Percentiles rank a stretch among this genome's conserved stretches.
Conservation (phyloP, 2,888 invertebrate genomes). For the Eueremaeus valkanovi region DNA sequence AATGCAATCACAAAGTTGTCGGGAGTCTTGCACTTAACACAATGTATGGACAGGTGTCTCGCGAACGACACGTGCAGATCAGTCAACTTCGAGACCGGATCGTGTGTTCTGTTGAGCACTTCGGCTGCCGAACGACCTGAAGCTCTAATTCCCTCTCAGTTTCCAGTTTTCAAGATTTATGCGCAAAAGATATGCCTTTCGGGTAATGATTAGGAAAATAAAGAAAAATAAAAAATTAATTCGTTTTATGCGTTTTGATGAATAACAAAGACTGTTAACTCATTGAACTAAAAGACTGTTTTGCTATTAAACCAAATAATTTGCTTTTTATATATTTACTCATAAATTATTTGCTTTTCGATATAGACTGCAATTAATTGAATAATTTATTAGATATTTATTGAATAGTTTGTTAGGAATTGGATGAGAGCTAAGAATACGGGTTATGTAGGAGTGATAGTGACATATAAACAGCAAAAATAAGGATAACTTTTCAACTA, state of each 20-base stretch:
- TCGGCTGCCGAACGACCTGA: slow-evolving; percentile 72
- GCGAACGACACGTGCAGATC: slow-evolving; percentile 83
- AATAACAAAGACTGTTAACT: background rate
- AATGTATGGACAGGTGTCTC: slow-evolving; percentile 87
- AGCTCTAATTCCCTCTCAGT: slow-evolving; percentile 84
- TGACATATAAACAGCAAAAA: background rate
- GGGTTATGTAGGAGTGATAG: background rate
- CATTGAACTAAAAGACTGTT: background rate
- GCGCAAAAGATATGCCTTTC: slow-evolving; percentile 84
- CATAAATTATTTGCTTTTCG: background rate
- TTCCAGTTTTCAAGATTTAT: slow-evolving; percentile 92
- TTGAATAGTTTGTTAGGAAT: background rate
- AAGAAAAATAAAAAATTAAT: background rate
- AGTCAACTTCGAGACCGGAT: slow-evolving; percentile 90
- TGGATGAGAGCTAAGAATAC: background rate
- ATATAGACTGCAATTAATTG: background rate
- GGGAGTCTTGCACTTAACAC: slow-evolving; percentile 86
- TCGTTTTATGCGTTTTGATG: background rate
- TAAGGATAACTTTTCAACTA: background rate
- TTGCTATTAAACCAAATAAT: background rate
- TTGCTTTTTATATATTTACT: background rate
- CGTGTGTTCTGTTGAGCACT: slow-evolving; percentile 84
- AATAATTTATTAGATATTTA: background rate
- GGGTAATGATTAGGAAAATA: slow-evolving; percentile 50
- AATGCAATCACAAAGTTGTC: slow-evolving; percentile 82